phyloP scores from a whole-genome alignment of 2,797 vertebrate species.

The Limnodromus scolopaceus region DNA sequence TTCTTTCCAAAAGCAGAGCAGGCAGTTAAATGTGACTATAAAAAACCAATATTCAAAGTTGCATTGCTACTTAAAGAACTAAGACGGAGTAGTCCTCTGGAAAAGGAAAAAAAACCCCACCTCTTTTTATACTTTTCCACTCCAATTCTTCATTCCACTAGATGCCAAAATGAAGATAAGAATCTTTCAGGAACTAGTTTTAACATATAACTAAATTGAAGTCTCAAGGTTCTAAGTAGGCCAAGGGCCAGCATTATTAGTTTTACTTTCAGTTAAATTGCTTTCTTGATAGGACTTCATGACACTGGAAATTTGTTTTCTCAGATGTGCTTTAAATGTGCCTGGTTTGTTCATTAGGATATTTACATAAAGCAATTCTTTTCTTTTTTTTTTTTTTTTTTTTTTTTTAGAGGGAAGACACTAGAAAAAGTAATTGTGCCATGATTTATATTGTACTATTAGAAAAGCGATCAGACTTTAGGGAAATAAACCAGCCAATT shows the following conservation, averaged over 20 bases:
- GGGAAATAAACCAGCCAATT: not conserved
- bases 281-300: not conserved
- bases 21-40: not conserved
- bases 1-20: not conserved
- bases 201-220: constrained; percentile 8
- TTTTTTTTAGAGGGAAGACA: not conserved
- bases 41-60: not conserved
- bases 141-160: not conserved
- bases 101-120: not conserved
- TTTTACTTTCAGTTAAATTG: constrained; percentile 16
- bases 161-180: not conserved
- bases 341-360: not conserved
- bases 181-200: constrained; percentile 13
- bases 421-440: not conserved
- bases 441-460: not conserved
- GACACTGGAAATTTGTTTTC: not conserved
- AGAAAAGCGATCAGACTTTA: not conserved
- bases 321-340: not conserved
- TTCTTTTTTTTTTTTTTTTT: not conserved
- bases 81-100: not conserved
- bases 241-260: not conserved
- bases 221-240: not conserved
- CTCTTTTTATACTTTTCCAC: not conserved
- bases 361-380: not conserved
- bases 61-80: not conserved